A percentile compares a stretch with the other conserved stretches of the same genome.
Conservation (phyloP, 2,888 invertebrate genomes). For the Oxytorus armatus region DNA sequence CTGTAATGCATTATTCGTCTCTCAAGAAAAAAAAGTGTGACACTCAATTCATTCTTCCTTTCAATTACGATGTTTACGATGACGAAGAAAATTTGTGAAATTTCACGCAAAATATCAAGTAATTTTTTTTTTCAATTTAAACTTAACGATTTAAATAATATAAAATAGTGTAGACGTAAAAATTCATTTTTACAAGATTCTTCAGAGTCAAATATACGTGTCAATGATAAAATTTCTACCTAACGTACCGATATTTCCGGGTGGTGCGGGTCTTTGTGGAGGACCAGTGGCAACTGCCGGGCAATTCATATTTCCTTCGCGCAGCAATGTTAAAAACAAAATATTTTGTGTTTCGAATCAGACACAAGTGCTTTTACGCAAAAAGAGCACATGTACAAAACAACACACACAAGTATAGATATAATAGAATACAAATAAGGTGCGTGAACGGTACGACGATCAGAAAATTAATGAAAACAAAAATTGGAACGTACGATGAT, state of each 20-base stretch:
- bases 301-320: constrained; percentile 79
- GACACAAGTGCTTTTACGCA: constrained; percentile 14
- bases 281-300: constrained; percentile 74
- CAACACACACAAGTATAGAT: not conserved
- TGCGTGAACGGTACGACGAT: not conserved
- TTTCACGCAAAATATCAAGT: too few species aligned
- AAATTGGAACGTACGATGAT: constrained; percentile 9
- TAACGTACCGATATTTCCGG: constrained; percentile 83
- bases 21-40: too few species aligned
- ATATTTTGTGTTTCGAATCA: constrained; percentile 38
- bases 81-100: too few species aligned
- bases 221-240: constrained; percentile 19
- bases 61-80: not conserved
- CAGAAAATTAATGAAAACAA: constrained; percentile 9
- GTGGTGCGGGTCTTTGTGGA: constrained; percentile 83
- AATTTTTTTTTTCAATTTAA: too few species aligned
- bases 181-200: constrained; percentile 4
- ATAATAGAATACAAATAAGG: constrained; percentile 2
- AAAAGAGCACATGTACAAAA: constrained; percentile 9
- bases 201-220: not conserved
- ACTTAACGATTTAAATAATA: not conserved
- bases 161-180: not conserved
- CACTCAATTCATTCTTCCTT: not conserved
- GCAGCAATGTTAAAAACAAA: constrained; percentile 76
- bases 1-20: constrained; percentile 72